Percentiles rank a stretch among this genome's conserved stretches.
Conservation (phyloP, 2,888 invertebrate genomes). For the Syrista parreyssii region DNA sequence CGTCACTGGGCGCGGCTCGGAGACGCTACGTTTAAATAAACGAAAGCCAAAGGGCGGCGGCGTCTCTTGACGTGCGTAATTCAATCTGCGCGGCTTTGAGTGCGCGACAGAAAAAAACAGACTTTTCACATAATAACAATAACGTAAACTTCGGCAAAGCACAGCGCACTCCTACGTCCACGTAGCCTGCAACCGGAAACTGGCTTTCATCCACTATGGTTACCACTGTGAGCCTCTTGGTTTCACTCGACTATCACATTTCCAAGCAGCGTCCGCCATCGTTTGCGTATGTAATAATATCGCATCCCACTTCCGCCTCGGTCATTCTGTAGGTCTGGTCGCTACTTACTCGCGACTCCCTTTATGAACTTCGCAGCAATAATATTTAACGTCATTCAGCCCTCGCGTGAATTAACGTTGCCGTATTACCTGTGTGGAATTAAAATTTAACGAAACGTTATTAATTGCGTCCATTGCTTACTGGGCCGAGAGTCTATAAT, state of each 20-base stretch:
- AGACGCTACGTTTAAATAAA: constrained; percentile 17
- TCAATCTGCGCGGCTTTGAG: neutral
- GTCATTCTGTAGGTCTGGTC: neutral
- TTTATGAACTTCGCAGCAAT: neutral
- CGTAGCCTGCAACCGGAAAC: neutral
- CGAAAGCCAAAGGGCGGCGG: neutral
- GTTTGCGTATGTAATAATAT: neutral
- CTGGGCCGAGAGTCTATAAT: neutral
- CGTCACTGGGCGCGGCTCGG: constrained; percentile 20
- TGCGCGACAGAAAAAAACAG: neutral
- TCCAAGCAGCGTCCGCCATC: neutral
- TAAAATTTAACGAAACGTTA: neutral
- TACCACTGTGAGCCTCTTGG: neutral
- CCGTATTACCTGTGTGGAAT: too few species aligned
- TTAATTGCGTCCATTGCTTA: neutral
- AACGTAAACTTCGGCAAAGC: too few species aligned
- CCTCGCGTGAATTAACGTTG: too few species aligned
- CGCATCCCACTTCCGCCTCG: neutral
- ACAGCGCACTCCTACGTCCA: too few species aligned
- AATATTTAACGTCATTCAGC: neutral
- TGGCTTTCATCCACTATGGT: neutral
- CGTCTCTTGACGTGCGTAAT: neutral
- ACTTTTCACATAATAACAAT: too few species aligned
- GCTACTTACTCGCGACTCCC: neutral
- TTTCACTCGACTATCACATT: neutral